Evolutionary conservation across 2,888 invertebrate species (phyloP).

Genomic region (Acleris sparsana): DNA sequence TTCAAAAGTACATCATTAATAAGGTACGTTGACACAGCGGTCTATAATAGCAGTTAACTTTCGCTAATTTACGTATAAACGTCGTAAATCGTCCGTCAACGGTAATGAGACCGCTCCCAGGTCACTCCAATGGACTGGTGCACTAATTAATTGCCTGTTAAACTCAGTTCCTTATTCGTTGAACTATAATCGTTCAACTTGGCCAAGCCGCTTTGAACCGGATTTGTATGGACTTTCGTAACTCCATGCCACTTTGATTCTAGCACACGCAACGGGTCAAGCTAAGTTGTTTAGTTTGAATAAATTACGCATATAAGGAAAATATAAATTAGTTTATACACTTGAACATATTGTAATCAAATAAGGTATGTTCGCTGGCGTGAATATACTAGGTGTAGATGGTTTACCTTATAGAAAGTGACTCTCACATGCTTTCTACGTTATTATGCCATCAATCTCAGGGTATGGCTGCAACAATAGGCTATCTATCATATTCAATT

Average conservation of each 20-base stretch:
- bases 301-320: conserved; percentile 7
- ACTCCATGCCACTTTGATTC: conserved; percentile 14
- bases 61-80: conserved; percentile 51
- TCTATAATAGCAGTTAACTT: conserved; percentile 41
- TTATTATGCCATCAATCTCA: conserved; percentile 44
- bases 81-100: conserved; percentile 42
- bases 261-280: conserved; percentile 3
- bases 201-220: conserved; percentile 24
- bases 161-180: conserved; percentile 35
- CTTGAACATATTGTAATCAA: conserved; percentile 11
- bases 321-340: conserved; percentile 5
- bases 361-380: conserved; percentile 1
- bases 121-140: conserved; percentile 33
- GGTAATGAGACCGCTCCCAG: conserved; percentile 45
- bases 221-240: conserved; percentile 28
- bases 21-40: no score
- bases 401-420: conserved; percentile 39
- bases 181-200: conserved; percentile 30
- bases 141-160: conserved; percentile 34
- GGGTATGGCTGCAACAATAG: conserved; percentile 37
- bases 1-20: no score
- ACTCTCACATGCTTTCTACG: conserved; percentile 41
- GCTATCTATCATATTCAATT: conserved; percentile 46
- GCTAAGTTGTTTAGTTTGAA: conserved; percentile 7
- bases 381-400: conserved; percentile 7